These are phyloP conservation scores for Drosophila suzukii DNA, from an alignment of 1,140 invertebrate species.

Conservation along the genomic window DNA sequence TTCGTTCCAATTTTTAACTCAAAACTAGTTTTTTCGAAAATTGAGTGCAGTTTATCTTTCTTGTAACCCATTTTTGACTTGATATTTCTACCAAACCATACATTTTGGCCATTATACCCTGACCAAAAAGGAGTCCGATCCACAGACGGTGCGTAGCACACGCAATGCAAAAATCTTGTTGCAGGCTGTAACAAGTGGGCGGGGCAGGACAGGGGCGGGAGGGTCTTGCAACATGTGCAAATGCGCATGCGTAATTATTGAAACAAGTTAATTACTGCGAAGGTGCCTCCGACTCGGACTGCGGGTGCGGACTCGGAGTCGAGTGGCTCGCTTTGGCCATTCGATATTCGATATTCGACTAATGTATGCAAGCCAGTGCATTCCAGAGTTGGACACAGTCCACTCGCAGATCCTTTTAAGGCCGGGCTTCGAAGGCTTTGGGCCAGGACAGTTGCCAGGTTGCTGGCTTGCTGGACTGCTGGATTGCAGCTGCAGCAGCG, in stretches of 20 bases:
- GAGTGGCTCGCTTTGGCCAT: slow-evolving; percentile 11
- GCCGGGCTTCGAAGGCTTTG: slow-evolving; percentile 43
- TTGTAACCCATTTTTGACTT: neutral
- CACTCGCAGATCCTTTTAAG: slow-evolving; percentile 71
- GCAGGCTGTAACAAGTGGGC: slow-evolving; percentile 57
- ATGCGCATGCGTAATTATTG: slow-evolving; percentile 82
- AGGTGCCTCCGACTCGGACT: slow-evolving; percentile 52
- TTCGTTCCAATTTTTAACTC: too few relatives aligned
- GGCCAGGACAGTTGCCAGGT: slow-evolving; percentile 28
- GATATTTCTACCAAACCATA: neutral
- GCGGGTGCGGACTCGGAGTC: neutral
- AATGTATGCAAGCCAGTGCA: slow-evolving; percentile 73
- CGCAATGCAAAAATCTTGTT: slow-evolving; percentile 82
- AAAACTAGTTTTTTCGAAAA: too few relatives aligned
- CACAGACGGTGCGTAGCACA: slow-evolving; percentile 47
- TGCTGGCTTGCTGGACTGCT: neutral
- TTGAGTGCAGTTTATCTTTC: too few relatives aligned
- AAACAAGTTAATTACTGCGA: slow-evolving; percentile 81
- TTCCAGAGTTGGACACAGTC: slow-evolving; percentile 56
- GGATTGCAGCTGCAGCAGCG: slow-evolving; percentile 60
- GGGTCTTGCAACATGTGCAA: slow-evolving; percentile 72
- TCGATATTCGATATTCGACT: slow-evolving; percentile 27
- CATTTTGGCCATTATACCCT: slow-evolving; percentile 9
- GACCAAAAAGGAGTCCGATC: neutral
- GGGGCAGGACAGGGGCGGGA: slow-evolving; percentile 16